phyloP scores from a whole-genome alignment of 2,888 invertebrate genomes.

The Yponomeuta malinellus region DNA sequence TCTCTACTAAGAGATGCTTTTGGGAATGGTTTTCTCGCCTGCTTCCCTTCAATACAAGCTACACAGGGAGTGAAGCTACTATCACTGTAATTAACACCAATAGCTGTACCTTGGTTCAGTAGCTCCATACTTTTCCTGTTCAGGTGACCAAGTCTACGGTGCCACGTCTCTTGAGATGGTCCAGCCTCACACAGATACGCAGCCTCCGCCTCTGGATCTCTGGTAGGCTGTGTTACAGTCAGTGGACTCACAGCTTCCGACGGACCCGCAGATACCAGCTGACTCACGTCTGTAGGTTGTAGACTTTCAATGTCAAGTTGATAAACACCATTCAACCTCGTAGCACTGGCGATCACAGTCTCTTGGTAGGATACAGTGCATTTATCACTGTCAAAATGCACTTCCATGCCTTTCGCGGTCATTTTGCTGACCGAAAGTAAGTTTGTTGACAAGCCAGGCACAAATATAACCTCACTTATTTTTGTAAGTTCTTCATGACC shows the following conservation, averaged over 20 bases:
- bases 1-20: conserved; percentile 18
- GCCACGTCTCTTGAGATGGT: not conserved
- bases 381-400: conserved; percentile 5
- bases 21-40: conserved; percentile 14
- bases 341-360: too few relatives aligned
- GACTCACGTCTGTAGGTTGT: too few relatives aligned
- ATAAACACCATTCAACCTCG: too few relatives aligned
- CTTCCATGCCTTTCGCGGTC: conserved; percentile 2
- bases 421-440: not conserved
- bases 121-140: not conserved
- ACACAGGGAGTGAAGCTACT: too few relatives aligned
- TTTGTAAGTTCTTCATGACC: conserved; percentile 9
- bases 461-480: conserved; percentile 14
- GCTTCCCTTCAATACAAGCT: too few relatives aligned
- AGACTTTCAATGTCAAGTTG: too few relatives aligned
- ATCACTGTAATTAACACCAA: not conserved
- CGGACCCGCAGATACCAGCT: too few relatives aligned
- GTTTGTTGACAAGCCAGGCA: conserved; percentile 5
- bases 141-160: not conserved
- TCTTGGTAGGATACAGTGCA: not conserved
- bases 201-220: not conserved
- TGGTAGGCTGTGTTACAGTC: not conserved
- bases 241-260: not conserved
- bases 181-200: too few relatives aligned
- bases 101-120: not conserved